Evolutionary conservation across 2,888 invertebrate species (phyloP).

Genomic region (Cordilura impudica): DNA sequence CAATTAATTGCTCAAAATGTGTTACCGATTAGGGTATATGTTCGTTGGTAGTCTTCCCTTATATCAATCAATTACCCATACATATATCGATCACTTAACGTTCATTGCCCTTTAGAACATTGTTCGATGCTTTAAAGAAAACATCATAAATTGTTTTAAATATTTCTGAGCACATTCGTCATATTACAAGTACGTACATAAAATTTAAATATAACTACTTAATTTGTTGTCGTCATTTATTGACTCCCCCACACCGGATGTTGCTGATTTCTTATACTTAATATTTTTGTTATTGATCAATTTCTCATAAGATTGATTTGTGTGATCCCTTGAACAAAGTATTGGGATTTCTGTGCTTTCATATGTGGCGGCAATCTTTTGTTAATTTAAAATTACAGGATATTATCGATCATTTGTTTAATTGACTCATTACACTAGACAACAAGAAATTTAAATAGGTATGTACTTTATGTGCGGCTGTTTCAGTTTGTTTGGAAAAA

Average conservation of each 20-base stretch:
- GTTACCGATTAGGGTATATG: neutral
- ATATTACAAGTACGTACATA: neutral
- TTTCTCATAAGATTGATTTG: slow-evolving; percentile 61
- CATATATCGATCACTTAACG: slow-evolving; percentile 40
- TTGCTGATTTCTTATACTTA: slow-evolving; percentile 58
- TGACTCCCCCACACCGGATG: slow-evolving; percentile 59
- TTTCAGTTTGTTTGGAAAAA: too few species aligned
- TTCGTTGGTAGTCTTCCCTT: neutral
- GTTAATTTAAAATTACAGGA: slow-evolving; percentile 74
- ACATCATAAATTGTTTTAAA: slow-evolving; percentile 48
- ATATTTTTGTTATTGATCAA: slow-evolving; percentile 54
- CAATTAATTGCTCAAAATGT: too few species aligned
- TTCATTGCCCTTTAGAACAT: slow-evolving; percentile 49
- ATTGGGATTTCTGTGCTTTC: slow-evolving; percentile 40
- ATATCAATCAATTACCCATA: slow-evolving; percentile 44
- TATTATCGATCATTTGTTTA: slow-evolving; percentile 75
- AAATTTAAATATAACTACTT: neutral
- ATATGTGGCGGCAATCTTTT: slow-evolving; percentile 64
- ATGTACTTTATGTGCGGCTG: too few species aligned
- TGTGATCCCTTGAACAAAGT: slow-evolving; percentile 6
- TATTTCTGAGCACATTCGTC: neutral
- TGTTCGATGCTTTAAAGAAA: neutral
- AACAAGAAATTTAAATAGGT: too few species aligned
- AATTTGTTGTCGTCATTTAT: slow-evolving; percentile 51
- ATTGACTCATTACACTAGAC: slow-evolving; percentile 65